Conservation (phyloP, 2,888 invertebrate genomes). For the Pterostichus niger region DNA sequence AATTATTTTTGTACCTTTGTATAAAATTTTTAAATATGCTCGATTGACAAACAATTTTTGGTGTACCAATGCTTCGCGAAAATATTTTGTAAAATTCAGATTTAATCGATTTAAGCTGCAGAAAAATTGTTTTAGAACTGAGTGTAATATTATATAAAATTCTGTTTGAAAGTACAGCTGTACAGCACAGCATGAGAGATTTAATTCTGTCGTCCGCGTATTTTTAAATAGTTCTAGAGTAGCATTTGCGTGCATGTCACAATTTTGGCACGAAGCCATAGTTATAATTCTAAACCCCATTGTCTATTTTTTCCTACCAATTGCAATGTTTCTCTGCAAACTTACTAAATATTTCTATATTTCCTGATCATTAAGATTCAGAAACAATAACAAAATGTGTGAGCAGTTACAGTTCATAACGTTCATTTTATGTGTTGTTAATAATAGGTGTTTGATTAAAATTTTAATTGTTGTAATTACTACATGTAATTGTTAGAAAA, state of each 20-base stretch:
- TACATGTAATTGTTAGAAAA: slow-evolving; percentile 34
- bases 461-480: slow-evolving; percentile 41
- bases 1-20: neutral
- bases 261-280: slow-evolving; percentile 43
- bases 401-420: neutral
- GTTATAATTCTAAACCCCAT: slow-evolving; percentile 34
- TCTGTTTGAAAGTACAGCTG: too few relatives aligned
- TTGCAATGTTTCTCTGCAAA: neutral
- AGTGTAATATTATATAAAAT: slow-evolving; percentile 13
- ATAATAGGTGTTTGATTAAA: slow-evolving; percentile 12
- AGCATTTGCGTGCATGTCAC: slow-evolving; percentile 29
- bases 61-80: too few relatives aligned
- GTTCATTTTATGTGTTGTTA: neutral
- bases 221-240: slow-evolving; percentile 47
- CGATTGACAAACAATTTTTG: too few relatives aligned
- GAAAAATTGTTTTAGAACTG: too few relatives aligned
- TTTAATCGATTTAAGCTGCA: too few relatives aligned
- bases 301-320: slow-evolving; percentile 42
- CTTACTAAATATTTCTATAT: slow-evolving; percentile 5
- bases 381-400: too few relatives aligned
- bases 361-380: neutral
- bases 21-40: too few relatives aligned
- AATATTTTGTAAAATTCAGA: too few relatives aligned
- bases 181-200: slow-evolving; percentile 20
- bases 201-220: slow-evolving; percentile 33